phyloP scores from a whole-genome alignment of 2,888 invertebrate genomes.

The Drosophila affinis region DNA sequence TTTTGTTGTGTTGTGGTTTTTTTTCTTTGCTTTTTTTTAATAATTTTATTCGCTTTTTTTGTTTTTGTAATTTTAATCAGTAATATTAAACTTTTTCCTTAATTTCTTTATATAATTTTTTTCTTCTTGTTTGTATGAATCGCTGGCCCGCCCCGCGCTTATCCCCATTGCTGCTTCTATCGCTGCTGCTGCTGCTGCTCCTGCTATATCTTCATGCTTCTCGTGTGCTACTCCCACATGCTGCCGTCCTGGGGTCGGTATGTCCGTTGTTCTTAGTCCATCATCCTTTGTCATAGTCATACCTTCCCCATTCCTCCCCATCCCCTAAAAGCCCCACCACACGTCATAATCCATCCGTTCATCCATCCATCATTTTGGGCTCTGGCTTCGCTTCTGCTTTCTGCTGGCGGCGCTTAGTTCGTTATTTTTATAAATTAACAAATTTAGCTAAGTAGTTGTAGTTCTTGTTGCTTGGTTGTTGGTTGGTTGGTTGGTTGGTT shows the following conservation, averaged over 20 bases:
- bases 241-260: conserved; percentile 23
- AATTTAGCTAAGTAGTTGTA: conserved; percentile 79
- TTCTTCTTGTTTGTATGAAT: conserved; percentile 50
- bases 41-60: conserved; percentile 64
- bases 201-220: conserved; percentile 9
- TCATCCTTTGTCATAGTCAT: conserved; percentile 48
- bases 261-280: conserved; percentile 26
- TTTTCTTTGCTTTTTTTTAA: conserved; percentile 50
- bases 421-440: conserved; percentile 79
- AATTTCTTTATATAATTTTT: conserved; percentile 51
- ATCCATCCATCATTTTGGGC: conserved; percentile 50
- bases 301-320: conserved; percentile 25
- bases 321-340: conserved; percentile 27
- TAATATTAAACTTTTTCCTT: conserved; percentile 69
- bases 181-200: conserved; percentile 27
- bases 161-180: conserved; percentile 20
- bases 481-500: conserved; percentile 54
- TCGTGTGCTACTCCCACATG: conserved; percentile 10
- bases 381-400: conserved; percentile 38
- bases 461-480: conserved; percentile 57
- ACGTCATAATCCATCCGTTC: conserved; percentile 43
- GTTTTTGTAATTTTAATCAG: conserved; percentile 71
- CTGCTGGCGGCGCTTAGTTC: conserved; percentile 71
- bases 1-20: conserved; percentile 32
- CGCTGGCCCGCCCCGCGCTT: conserved; percentile 65